These are phyloP conservation scores for Cryptoleucopteryx plumbea DNA, from an alignment of 2,113 vertebrate genomes.

Conservation along the genomic window DNA sequence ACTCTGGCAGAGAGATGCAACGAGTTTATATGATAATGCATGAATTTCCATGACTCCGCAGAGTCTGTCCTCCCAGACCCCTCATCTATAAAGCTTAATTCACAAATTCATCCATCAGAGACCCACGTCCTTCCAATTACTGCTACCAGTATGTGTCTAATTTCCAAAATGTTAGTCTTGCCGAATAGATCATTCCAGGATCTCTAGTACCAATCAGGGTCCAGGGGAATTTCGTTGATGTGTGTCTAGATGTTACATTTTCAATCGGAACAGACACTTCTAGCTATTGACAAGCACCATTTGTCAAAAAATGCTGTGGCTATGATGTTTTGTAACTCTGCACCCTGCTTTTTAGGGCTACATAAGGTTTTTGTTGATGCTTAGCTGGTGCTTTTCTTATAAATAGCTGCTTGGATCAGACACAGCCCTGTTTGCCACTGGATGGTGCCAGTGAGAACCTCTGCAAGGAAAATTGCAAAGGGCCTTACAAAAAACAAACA, in stretches of 20 bases:
- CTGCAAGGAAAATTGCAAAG: neutral
- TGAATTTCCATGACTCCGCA: neutral
- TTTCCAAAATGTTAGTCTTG: neutral
- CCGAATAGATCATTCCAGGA: neutral
- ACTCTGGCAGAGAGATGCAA: neutral
- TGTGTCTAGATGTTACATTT: neutral
- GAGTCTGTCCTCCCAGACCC: neutral
- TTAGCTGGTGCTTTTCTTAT: neutral
- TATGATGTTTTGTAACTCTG: neutral
- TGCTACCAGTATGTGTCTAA: neutral
- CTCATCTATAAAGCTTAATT: neutral
- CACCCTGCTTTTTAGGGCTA: neutral
- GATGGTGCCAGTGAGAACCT: slow-evolving; percentile 33
- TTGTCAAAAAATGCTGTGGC: neutral
- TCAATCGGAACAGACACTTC: neutral
- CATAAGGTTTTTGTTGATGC: neutral
- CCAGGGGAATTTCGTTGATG: neutral
- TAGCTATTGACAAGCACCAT: neutral
- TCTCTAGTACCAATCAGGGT: neutral
- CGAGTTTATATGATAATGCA: neutral
- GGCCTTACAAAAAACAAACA: neutral
- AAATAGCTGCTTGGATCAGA: neutral
- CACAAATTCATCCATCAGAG: slow-evolving; percentile 4
- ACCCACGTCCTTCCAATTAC: neutral
- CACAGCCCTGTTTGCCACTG: neutral